Percentiles rank a stretch among this genome's conserved stretches.
These are phyloP conservation scores for Smutsia temminckii DNA, from an alignment of 2,797 vertebrate species.

Conservation along the genomic window DNA sequence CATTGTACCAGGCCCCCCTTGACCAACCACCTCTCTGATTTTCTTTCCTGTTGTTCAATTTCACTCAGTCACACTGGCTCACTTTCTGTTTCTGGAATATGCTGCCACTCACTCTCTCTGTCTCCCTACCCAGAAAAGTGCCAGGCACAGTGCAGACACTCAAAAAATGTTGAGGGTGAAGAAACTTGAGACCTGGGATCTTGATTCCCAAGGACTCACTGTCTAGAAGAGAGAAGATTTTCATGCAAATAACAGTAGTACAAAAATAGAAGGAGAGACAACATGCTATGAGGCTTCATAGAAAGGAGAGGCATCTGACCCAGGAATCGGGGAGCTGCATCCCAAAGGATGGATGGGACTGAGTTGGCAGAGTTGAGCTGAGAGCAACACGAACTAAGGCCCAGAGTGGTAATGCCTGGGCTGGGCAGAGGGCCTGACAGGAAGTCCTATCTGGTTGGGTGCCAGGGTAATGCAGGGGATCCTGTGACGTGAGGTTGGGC, in stretches of 20 bases:
- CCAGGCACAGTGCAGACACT: neutral
- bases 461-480: neutral
- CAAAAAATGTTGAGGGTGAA: neutral
- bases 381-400: neutral
- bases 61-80: neutral
- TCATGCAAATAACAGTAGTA: neutral
- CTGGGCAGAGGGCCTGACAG: neutral
- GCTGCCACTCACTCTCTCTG: neutral
- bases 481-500: neutral
- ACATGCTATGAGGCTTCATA: neutral
- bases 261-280: neutral
- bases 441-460: neutral
- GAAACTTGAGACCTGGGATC: neutral
- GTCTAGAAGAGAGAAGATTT: neutral
- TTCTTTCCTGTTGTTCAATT: neutral
- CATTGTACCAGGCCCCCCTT: neutral
- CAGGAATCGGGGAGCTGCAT: neutral
- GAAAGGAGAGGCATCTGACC: neutral
- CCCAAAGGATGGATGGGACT: neutral
- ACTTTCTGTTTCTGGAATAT: slow-evolving; percentile 5
- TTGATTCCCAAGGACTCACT: neutral
- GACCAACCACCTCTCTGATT: neutral
- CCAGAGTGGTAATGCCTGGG: fast-evolving
- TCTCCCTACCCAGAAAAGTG: neutral
- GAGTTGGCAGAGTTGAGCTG: neutral